Evolutionary conservation across 2,113 vertebrate species (phyloP), one percentile per base, ranked within the genome.

Genomic region (Scytalopus superciliaris): DNA sequence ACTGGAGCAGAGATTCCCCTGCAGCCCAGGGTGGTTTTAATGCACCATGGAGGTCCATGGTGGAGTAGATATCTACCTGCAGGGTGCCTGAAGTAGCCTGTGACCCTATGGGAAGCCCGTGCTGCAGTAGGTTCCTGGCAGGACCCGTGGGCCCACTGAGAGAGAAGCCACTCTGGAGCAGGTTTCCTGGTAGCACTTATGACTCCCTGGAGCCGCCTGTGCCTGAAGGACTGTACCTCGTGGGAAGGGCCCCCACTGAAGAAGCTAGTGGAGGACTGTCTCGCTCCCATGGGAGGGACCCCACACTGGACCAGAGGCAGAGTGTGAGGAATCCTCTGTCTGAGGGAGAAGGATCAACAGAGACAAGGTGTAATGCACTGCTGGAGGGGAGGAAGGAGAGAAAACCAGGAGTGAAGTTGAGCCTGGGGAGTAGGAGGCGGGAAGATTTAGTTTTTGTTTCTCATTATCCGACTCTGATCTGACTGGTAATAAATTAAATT

Each of bases 1-100:
- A 0, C 63, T 1, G 1, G 44, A 52, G 56, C 42, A 4, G 33
- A 56, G 16, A 18, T 14, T n/a, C 28, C 19, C 21, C 37, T 76
- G 28, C 55, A 39, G 30, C 5, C 24, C 0, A 0, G 44, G 33
- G 7, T 4, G n/a, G n/a, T n/a, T n/a, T n/a, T n/a, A n/a, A n/a
- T n/a, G n/a, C n/a, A n/a, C n/a, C n/a, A n/a, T n/a, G n/a, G 4
- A 27, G 8, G 2, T 30, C 24, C 27, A 19, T 1, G 2, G 31
- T 14, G 12, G 6, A 27, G 24, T 24, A 59, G 37, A 27, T 25
- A 7, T 56, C 27, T 27, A 56, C 31, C 47, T 25, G 19, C 15
- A 69, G 14, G 30, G 10, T n/a, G 35, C n/a, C 35, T 40, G 27
- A 28, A 69, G 31, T 31, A 84, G 12, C 22, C 31, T 49, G 25